Base-by-base conservation (phyloP, 2,888 invertebrate genomes). In the Anthophora plumipes region DNA sequence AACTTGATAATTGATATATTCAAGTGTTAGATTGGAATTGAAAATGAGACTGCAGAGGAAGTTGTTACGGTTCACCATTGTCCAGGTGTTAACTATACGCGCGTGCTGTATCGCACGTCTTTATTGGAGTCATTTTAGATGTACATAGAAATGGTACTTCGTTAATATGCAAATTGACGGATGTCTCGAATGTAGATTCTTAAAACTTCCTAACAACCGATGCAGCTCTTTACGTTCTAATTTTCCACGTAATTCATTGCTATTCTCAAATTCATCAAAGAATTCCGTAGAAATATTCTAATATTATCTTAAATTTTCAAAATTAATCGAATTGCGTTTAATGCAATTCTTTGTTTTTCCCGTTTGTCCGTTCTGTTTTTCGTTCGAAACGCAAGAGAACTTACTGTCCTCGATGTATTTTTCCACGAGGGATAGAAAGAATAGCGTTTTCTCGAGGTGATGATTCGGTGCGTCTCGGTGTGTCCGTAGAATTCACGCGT, bases 401-500 rank as follows among this genome's bases (percentile, higher is more conserved):
- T 4, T 4, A 31, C 31, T 31, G 31, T 31, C 31, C 31, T 31
- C 31, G 2, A 31, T 3, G 31, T 31, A 31, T 31, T 31, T 17
- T 50, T 68, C 22, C 12, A 20, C 5, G 0, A 5, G 17, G 4
- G 11, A 31, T 14, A 25, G 31, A 68, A 57, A 39, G 39, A 66
- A 54, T 22, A 46, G 50, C 50, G 57, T 25, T 50, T 46, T 52
- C 25, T 46, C 59, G 20, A 55, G 12, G 63, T 20, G 39, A 75
- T 57, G 63, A 61, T 48, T 64, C 67, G 25, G 55, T 61, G 55
- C 61, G 20, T 20, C 12, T 61, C 14, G 59, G 64, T 43, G 64
- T 43, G 54, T 63, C 68, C 59, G 52, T 37, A 73, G 77, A 86
- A 85, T 87, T 87, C 73, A 77, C 61, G 60, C 55, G 61, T 74